Evolutionary conservation across 2,797 vertebrate species (phyloP), one percentile per base, ranked within the genome.

Genomic region (Ptychobarbus kaznakovi): DNA sequence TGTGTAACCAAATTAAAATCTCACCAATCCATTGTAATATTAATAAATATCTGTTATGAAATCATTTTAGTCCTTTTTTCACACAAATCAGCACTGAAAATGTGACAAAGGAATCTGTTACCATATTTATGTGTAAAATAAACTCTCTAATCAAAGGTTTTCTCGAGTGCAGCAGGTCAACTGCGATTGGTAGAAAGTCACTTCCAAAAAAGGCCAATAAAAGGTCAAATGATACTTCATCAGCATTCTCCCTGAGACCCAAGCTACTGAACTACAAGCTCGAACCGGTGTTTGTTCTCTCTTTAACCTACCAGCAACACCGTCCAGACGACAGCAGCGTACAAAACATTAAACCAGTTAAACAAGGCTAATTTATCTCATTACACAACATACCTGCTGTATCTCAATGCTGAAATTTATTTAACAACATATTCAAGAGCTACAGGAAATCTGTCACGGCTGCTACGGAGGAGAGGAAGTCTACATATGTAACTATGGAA

Each of bases 301-400:
- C 53, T 63, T 65, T 65, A 63, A 85, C 83, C 77, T 85, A 85
- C 84, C 84, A 46, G 42, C 22, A 73, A 38, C 68, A 73, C 28
- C 61, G 56, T 85, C 84, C 84, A 63, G 53, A 65, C 2, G 68
- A 80, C 56, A 85, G 84, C 76, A 85, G 84, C 44, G 3, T 72
- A 40, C 42, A 38, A 73, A 85, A 85, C 32, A 73, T 7, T 42
- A 79, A 63, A 63, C 25, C 49, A 72, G 75, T 84, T 79, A 85
- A 85, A 80, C 76, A 85, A 16, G 32, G 22, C 77, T 73, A 40
- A 35, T 20, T 72, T 25, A 73, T 61, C 66, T 65, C 53, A 46
- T 68, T n/a, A 38, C 25, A 70, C 13, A 42, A 38, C 4, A 49
- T 20, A 84, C 25, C 32, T 18, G 32, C 7, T 38, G 16, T 56